These are phyloP conservation scores for Drosophila chauvacae DNA, from an alignment of 1,140 invertebrate species.

Conservation along the genomic window DNA sequence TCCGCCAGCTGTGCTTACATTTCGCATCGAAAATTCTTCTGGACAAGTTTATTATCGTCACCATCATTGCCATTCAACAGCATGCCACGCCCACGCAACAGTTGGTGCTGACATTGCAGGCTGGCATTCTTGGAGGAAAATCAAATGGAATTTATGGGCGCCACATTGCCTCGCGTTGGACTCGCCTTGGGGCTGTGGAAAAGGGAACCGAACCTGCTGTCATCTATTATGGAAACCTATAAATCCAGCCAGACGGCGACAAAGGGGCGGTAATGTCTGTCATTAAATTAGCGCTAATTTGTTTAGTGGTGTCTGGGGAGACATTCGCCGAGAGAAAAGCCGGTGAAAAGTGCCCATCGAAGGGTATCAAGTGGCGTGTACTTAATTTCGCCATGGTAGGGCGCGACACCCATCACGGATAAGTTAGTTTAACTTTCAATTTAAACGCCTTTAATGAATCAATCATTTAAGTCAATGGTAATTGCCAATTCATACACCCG, in stretches of 20 bases:
- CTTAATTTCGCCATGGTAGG: constrained; percentile 16
- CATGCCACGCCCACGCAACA: constrained; percentile 70
- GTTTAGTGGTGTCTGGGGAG: constrained; percentile 81
- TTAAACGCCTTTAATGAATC: constrained; percentile 25
- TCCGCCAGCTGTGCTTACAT: constrained; percentile 13
- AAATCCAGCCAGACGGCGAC: constrained; percentile 54
- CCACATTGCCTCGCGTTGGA: constrained; percentile 26
- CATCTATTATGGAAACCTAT: constrained; percentile 58
- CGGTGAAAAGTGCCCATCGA: constrained; percentile 54
- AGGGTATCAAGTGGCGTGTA: constrained; percentile 33
- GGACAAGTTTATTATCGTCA: constrained; percentile 49
- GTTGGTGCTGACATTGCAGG: constrained; percentile 71
- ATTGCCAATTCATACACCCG: constrained; percentile 37
- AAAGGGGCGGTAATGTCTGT: constrained; percentile 68
- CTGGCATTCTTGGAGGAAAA: constrained; percentile 48
- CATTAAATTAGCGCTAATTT: constrained; percentile 83
- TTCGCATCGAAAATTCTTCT: constrained; percentile 12
- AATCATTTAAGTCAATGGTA: constrained; percentile 38
- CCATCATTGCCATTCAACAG: constrained; percentile 45
- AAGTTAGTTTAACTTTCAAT: constrained; percentile 40
- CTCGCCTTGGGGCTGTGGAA: constrained; percentile 18
- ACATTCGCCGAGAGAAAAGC: constrained; percentile 48
- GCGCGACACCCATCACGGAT: background rate
- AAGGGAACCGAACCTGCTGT: constrained; percentile 39
- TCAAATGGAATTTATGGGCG: constrained; percentile 76